These are phyloP conservation scores for Tyto alba DNA, from an alignment of 2,113 vertebrate species.

Conservation along the genomic window DNA sequence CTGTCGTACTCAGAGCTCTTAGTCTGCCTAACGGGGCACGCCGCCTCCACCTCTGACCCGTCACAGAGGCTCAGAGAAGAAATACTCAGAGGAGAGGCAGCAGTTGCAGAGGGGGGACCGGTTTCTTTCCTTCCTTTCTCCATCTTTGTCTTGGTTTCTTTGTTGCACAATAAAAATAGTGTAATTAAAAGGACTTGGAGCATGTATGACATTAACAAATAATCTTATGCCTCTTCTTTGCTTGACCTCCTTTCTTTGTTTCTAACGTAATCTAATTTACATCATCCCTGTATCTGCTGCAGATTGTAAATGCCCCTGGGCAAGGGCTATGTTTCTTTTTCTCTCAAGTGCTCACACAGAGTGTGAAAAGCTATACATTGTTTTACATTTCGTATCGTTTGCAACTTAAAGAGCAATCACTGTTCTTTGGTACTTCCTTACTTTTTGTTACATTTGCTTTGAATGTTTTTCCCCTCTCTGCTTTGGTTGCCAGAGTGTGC, in stretches of 20 bases:
- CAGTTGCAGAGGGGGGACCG: neutral
- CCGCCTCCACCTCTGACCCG: neutral
- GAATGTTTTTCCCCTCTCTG: neutral
- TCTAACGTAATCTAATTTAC: neutral
- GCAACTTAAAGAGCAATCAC: neutral
- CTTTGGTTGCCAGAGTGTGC: neutral
- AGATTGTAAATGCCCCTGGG: neutral
- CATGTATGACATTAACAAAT: neutral
- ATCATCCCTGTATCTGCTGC: neutral
- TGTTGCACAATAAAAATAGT: neutral
- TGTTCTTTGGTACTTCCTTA: neutral
- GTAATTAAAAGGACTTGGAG: neutral
- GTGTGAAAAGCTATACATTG: neutral
- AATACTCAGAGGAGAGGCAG: neutral
- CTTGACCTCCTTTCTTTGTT: neutral
- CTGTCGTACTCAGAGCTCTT: fast-evolving
- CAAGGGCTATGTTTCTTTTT: neutral
- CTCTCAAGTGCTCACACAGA: neutral
- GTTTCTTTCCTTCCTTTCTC: neutral
- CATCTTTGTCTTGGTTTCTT: neutral
- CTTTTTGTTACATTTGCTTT: neutral
- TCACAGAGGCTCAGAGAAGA: neutral
- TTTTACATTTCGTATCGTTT: neutral
- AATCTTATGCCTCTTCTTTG: neutral
- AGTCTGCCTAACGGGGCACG: neutral